Conservation (phyloP, 1,140 invertebrate genomes). For the Adelges cooleyi region DNA sequence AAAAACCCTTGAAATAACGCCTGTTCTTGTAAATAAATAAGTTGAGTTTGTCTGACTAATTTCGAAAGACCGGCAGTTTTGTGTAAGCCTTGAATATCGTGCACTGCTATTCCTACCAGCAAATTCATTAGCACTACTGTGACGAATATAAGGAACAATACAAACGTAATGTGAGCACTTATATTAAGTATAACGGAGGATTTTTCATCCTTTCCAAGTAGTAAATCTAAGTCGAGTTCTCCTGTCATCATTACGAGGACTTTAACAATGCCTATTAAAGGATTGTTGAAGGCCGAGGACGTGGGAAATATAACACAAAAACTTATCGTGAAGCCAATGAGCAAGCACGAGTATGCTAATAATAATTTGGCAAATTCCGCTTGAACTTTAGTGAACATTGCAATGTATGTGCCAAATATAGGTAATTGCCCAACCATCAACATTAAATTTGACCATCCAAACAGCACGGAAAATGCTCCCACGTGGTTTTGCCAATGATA, state of each 20-base stretch:
- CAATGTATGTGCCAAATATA: slow-evolving; percentile 72
- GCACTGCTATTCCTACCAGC: slow-evolving; percentile 64
- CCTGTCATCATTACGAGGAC: slow-evolving; percentile 84
- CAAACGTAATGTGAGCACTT: slow-evolving; percentile 59
- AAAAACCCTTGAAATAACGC: slow-evolving; percentile 57
- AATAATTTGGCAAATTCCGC: slow-evolving; percentile 73
- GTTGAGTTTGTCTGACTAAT: slow-evolving; percentile 61
- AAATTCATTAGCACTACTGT: slow-evolving; percentile 73
- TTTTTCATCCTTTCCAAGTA: slow-evolving; percentile 51
- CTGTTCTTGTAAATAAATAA: slow-evolving; percentile 61
- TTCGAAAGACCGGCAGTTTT: slow-evolving; percentile 64
- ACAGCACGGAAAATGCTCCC: slow-evolving; percentile 67
- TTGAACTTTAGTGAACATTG: slow-evolving; percentile 74
- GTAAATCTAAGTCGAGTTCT: slow-evolving; percentile 58
- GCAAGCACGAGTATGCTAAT: slow-evolving; percentile 66
- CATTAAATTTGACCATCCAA: slow-evolving; percentile 77
- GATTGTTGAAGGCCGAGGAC: slow-evolving; percentile 63
- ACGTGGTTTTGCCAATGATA: slow-evolving; percentile 70
- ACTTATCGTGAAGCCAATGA: slow-evolving; percentile 74
- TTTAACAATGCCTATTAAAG: slow-evolving; percentile 65
- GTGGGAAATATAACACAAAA: slow-evolving; percentile 76
- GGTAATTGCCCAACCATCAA: slow-evolving; percentile 75
- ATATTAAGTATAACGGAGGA: slow-evolving; percentile 50
- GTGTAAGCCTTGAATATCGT: slow-evolving; percentile 64
- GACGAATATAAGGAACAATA: slow-evolving; percentile 61